Conservation (phyloP, 2,888 invertebrate genomes). For the Meghimatium bilineatum region DNA sequence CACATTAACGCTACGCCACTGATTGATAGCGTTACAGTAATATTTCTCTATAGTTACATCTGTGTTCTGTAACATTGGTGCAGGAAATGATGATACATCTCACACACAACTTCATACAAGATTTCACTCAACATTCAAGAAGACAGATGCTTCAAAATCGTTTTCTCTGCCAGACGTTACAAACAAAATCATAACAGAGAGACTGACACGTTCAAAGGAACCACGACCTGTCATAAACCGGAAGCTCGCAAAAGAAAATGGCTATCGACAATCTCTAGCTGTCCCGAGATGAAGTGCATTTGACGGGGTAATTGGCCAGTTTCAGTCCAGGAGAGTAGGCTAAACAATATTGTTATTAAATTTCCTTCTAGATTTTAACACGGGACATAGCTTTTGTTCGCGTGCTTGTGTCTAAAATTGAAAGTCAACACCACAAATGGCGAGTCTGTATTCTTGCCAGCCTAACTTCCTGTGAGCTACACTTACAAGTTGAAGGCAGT, state of each 20-base stretch:
- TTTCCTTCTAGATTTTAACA: conserved; percentile 24
- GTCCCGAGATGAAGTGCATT: conserved; percentile 17
- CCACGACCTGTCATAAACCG: conserved; percentile 24
- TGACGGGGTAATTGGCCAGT: conserved; percentile 37
- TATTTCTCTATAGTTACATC: too few relatives aligned
- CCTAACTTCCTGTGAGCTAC: background rate
- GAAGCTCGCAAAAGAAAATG: conserved; percentile 35
- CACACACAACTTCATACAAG: background rate
- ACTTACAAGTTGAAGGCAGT: background rate
- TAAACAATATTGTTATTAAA: conserved; percentile 37
- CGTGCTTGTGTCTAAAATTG: conserved; percentile 23
- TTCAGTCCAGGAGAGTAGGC: conserved; percentile 2
- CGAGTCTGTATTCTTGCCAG: background rate
- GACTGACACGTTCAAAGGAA: background rate
- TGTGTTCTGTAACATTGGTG: too few relatives aligned
- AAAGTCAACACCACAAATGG: conserved; percentile 29
- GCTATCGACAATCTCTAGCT: background rate
- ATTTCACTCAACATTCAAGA: background rate
- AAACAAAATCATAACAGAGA: background rate
- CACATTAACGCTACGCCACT: too few relatives aligned
- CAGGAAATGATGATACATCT: background rate
- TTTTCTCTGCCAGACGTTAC: background rate
- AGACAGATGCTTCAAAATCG: conserved; percentile 2
- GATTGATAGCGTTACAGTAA: too few relatives aligned
- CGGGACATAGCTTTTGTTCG: background rate